Evolutionary conservation across 1,140 invertebrate species (phyloP), one percentile per base, ranked within the genome.

Genomic region (Andricus grossulariae): DNA sequence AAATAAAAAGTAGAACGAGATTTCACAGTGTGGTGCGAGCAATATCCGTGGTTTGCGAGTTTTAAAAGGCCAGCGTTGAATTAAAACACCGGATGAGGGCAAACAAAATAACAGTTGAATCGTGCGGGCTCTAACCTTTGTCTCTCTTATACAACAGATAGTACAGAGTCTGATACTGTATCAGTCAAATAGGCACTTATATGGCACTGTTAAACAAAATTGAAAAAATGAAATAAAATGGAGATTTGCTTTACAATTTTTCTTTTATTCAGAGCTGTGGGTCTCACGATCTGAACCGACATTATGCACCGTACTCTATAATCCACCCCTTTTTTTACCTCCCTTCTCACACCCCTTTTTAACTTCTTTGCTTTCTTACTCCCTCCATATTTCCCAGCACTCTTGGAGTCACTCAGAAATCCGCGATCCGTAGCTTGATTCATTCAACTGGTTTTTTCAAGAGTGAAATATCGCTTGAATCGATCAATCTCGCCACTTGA

Each of bases 401-500:
- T 39, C 60, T 45, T 15, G n/a, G 60, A 66, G 60, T 66, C 25
- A 66, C 60, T 39, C 60, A 39, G 60, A 66, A 66, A 66, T 66
- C 60, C 25, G 60, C 60, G 60, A 66, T 66, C 60, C 60, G 25
- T 66, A 66, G 25, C 60, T 66, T 16, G 25, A 66, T 66, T 66
- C 60, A 66, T 66, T 66, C 60, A 66, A n/a, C 25, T 66, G 60
- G 60, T 66, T 66, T 66, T 66, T 66, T 66, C 60, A 66, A 66
- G 60, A 66, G 60, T 66, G 60, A 66, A 66, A 66, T 66, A 66
- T 66, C 57, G 25, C 39, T 21, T 66, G 32, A 66, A 66, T 66
- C 39, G 57, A 66, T 66, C 57, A 66, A 66, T 66, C 57, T 60
- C 57, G 13, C 25, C 57, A 66, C 57, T 66, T 66, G 57, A 66